Percentiles rank a stretch among this genome's conserved stretches.
These are phyloP conservation scores for Diorhabda elongata DNA, from an alignment of 1,140 invertebrate genomes.

Conservation along the genomic window DNA sequence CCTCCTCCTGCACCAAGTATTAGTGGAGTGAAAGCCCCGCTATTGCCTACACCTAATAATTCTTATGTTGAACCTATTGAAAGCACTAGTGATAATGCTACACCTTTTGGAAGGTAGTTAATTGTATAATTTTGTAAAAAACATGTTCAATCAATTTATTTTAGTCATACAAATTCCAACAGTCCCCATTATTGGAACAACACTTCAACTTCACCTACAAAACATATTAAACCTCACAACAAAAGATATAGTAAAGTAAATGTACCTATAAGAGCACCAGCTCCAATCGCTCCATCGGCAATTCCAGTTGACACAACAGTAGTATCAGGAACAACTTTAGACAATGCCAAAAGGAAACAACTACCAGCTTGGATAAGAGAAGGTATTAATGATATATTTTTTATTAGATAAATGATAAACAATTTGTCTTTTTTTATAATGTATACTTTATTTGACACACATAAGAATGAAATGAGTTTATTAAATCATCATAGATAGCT, in stretches of 20 bases:
- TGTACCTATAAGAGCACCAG: constrained; percentile 33
- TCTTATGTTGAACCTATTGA: constrained; percentile 44
- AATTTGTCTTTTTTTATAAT: constrained; percentile 7
- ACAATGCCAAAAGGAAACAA: constrained; percentile 85
- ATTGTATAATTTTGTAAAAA: neutral
- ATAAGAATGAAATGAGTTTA: no score
- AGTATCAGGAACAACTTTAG: constrained; percentile 50
- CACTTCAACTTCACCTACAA: constrained; percentile 13
- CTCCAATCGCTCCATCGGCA: constrained; percentile 13
- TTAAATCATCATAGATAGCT: no score
- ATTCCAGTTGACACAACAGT: constrained; percentile 14
- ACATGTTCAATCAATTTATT: neutral
- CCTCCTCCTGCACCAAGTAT: constrained; percentile 48
- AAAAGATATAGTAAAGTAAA: constrained; percentile 45
- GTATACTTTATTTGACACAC: no score
- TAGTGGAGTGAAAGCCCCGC: constrained; percentile 44
- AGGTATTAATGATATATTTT: constrained; percentile 45
- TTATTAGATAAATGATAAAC: neutral
- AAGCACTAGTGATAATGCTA: constrained; percentile 36
- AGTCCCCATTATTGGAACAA: constrained; percentile 33
- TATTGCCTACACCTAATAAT: constrained; percentile 47
- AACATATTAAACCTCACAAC: constrained; percentile 42
- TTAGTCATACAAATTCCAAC: constrained; percentile 28
- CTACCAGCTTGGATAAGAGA: constrained; percentile 95
- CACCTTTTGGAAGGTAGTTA: constrained; percentile 30